Percentiles rank a stretch among this genome's conserved stretches.
phyloP scores from a whole-genome alignment of 92 coral and sea anemone genomes.

The Galaxea fascicularis region DNA sequence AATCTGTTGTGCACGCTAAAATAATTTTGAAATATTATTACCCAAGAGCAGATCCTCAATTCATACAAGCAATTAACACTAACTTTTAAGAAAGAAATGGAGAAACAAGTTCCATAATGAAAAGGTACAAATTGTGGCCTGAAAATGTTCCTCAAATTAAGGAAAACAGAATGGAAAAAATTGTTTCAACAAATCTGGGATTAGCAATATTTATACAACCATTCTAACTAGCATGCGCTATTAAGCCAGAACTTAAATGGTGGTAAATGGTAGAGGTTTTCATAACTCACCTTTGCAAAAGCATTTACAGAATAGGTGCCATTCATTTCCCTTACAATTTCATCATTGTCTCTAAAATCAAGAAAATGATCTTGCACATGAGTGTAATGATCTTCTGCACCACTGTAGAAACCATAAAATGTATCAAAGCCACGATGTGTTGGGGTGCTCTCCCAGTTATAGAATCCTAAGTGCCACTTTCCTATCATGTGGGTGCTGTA shows the following conservation, averaged over 20 bases:
- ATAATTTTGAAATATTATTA: not conserved
- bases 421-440: conserved; percentile 88
- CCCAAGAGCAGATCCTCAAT: not conserved
- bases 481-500: conserved; percentile 86
- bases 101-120: too few relatives aligned
- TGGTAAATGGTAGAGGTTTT: not conserved
- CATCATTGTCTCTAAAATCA: conserved; percentile 75
- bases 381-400: conserved; percentile 83
- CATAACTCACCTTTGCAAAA: conserved; percentile 70
- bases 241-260: too few relatives aligned
- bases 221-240: too few relatives aligned
- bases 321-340: conserved; percentile 72
- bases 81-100: too few relatives aligned
- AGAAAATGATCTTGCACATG: conserved; percentile 75
- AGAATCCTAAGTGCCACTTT: conserved; percentile 89
- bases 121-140: too few relatives aligned
- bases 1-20: conserved; percentile 71
- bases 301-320: conserved; percentile 78
- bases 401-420: conserved; percentile 82
- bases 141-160: too few relatives aligned
- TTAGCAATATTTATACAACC: too few relatives aligned
- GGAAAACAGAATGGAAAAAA: too few relatives aligned
- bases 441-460: conserved; percentile 87
- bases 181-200: too few relatives aligned
- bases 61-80: not conserved